These are phyloP conservation scores for Pycnonotus jocosus DNA, from an alignment of 2,113 vertebrate species.

Conservation along the genomic window DNA sequence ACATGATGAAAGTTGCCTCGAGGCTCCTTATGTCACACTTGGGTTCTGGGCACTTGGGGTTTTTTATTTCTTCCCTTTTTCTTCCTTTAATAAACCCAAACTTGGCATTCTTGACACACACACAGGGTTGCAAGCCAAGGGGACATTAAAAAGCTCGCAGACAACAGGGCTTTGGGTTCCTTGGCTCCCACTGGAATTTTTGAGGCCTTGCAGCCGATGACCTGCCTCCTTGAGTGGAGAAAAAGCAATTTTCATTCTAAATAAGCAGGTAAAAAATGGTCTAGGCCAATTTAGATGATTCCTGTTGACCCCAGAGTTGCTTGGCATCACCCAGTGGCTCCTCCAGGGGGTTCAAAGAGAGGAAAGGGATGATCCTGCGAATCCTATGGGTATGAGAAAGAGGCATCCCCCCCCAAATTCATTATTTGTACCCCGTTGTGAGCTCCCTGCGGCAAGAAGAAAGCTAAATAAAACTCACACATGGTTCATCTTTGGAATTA, in stretches of 20 bases:
- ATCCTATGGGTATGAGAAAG: neutral
- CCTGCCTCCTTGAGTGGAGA: neutral
- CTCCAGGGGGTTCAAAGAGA: neutral
- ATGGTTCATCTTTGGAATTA: neutral
- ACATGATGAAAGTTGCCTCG: conserved; percentile 35
- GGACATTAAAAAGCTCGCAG: neutral
- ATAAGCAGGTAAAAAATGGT: neutral
- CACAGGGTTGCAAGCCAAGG: neutral
- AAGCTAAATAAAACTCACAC: neutral
- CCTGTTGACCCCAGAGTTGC: neutral
- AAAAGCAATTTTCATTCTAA: neutral
- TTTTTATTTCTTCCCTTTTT: conserved; percentile 23
- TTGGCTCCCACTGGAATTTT: neutral
- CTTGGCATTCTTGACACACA: neutral
- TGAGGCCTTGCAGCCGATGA: neutral
- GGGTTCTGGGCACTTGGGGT: neutral
- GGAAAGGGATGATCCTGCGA: neutral
- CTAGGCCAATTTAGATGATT: neutral
- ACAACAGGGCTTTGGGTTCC: neutral
- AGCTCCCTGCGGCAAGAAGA: neutral
- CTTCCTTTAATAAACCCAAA: conserved; percentile 2
- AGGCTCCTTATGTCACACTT: conserved; percentile 50
- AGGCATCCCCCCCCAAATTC: rapidly evolving
- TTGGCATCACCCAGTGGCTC: neutral
- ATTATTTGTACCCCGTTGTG: neutral